Evolutionary conservation across 1,140 invertebrate genomes (phyloP), one percentile per base, ranked within the genome.

Genomic region (Hylaeus anthracinus): DNA sequence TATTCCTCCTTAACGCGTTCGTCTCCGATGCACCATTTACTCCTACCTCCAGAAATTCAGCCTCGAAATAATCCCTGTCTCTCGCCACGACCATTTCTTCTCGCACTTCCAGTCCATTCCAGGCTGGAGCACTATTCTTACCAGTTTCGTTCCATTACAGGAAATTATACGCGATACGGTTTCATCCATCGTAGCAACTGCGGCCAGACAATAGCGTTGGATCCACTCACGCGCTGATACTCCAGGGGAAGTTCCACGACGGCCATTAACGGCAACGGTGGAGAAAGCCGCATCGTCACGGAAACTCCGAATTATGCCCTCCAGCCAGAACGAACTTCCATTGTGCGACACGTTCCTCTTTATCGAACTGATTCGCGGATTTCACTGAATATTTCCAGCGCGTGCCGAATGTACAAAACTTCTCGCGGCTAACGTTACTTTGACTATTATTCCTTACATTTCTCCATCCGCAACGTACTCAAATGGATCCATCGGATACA

Each of bases 151-250:
- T 56, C 72, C 72, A 74, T 74, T 72, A 71, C 12, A 6, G 5
- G 53, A 66, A 61, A 69, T 81, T 72, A 78, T 78, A 53, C 43
- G 43, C 8, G 55, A 43, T 79, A 74, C 63, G 67, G 71, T 73
- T 43, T 56, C 65, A 70, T 77, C 66, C 60, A 61, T 64, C 37
- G 48, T 37, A 37, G 37, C 37, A 10, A 53, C 43, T 8, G 15
- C 37, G 12, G 12, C 1, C 67, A 72, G 79, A 88, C 85, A 88
- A 88, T 86, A 74, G 81, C 65, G 56, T 53, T 26, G 69, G 70
- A 86, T 84, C 86, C 65, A 82, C 70, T 76, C 41, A 14, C 43
- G 26, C 26, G 64, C 26, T 58, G 10, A 65, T 53, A 64, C 66
- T 15, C 5, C 51, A 5, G 60, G 43, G 72, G 37, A 69, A 74